phyloP scores from a whole-genome alignment of 2,113 vertebrate species.

The Corythoichthys haematopterus region DNA sequence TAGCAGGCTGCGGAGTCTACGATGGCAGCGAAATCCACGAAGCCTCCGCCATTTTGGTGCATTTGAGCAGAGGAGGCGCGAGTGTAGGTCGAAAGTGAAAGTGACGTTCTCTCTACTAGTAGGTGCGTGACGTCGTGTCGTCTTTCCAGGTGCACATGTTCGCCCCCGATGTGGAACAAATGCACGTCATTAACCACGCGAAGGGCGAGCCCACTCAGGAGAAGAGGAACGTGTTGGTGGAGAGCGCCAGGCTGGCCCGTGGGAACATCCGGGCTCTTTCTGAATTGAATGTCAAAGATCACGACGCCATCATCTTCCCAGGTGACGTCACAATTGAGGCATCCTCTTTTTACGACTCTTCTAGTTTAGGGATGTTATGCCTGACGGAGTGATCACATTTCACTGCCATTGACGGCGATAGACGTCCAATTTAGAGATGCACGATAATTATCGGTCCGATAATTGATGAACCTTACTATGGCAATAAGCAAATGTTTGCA shows the following conservation, averaged over 20 bases:
- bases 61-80: conserved; percentile 70
- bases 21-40: conserved; percentile 74
- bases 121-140: background rate
- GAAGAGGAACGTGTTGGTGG: conserved; percentile 76
- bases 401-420: too few species aligned
- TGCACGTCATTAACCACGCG: conserved; percentile 79
- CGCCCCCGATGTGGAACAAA: conserved; percentile 80
- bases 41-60: conserved; percentile 71
- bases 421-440: too few species aligned
- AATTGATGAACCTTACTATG: too few species aligned
- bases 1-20: conserved; percentile 77
- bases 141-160: conserved; percentile 78
- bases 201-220: conserved; percentile 74
- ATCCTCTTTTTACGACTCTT: too few species aligned
- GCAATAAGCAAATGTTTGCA: too few species aligned
- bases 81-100: conserved; percentile 54
- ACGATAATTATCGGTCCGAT: too few species aligned
- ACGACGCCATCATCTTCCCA: conserved; percentile 76
- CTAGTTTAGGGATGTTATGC: too few species aligned
- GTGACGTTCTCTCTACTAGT: background rate
- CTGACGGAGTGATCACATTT: too few species aligned
- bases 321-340: conserved; percentile 44
- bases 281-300: conserved; percentile 67
- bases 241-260: conserved; percentile 77
- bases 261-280: conserved; percentile 76